Evolutionary conservation across 2,797 vertebrate genomes (phyloP).

Genomic region (Cephalopachus bancanus): DNA sequence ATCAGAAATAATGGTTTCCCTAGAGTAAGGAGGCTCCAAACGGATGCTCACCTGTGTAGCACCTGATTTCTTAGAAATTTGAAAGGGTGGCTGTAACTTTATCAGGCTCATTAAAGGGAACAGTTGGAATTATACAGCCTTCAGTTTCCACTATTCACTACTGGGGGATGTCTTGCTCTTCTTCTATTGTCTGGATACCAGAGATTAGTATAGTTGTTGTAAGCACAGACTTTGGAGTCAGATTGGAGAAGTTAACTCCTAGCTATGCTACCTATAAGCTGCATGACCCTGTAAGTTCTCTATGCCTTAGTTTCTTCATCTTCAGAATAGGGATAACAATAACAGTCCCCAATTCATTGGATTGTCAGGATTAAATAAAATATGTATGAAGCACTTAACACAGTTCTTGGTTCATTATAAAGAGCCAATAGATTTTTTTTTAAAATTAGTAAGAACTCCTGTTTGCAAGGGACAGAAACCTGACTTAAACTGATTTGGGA

Average conservation of each 20-base stretch:
- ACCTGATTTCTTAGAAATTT: slow-evolving; percentile 50
- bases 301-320: slow-evolving; percentile 35
- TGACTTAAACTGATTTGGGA: slow-evolving; percentile 15
- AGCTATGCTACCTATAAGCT: slow-evolving; percentile 31
- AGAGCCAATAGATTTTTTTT: neutral
- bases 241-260: neutral
- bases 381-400: slow-evolving; percentile 44
- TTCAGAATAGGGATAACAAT: slow-evolving; percentile 53
- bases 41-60: neutral
- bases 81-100: neutral
- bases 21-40: neutral
- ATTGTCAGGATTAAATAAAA: slow-evolving; percentile 51
- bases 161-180: neutral
- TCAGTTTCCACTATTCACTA: slow-evolving; percentile 23
- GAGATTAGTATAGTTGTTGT: neutral
- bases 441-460: neutral
- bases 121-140: slow-evolving; percentile 32
- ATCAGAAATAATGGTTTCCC: slow-evolving; percentile 36
- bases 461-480: slow-evolving; percentile 21
- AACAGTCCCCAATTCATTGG: slow-evolving; percentile 40
- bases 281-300: slow-evolving; percentile 32
- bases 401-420: neutral
- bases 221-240: neutral
- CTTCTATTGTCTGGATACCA: neutral
- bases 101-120: slow-evolving; percentile 45